These are phyloP conservation scores for Seira ritae DNA, from an alignment of 2,888 invertebrate genomes.

Conservation along the genomic window DNA sequence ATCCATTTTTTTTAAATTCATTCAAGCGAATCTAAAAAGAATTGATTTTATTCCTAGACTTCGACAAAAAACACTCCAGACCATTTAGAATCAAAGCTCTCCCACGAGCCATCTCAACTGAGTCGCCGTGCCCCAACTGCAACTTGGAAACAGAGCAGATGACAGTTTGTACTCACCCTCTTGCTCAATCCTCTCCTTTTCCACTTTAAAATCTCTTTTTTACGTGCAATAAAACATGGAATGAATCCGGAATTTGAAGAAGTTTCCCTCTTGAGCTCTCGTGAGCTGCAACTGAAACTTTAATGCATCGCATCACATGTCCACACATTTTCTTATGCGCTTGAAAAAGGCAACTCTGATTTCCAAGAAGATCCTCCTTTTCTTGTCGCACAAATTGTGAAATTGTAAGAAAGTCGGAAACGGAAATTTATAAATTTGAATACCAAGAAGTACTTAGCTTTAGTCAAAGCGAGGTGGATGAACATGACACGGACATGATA, in stretches of 20 bases:
- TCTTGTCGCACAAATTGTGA: background rate
- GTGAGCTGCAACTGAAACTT: background rate
- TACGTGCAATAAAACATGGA: background rate
- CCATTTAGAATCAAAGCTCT: too few species aligned
- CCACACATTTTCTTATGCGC: background rate
- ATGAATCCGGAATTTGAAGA: background rate
- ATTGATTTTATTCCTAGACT: too few species aligned
- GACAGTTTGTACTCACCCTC: background rate
- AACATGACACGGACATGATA: background rate
- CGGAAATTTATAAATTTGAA: slow-evolving; percentile 9
- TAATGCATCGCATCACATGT: slow-evolving; percentile 14
- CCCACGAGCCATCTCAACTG: too few species aligned
- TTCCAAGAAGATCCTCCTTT: background rate
- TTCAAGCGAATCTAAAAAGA: too few species aligned
- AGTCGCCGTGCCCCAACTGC: too few species aligned
- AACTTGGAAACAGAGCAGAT: slow-evolving; percentile 1
- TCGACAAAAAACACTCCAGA: too few species aligned
- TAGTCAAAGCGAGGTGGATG: background rate
- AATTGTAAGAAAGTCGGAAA: background rate
- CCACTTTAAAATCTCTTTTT: slow-evolving; percentile 11
- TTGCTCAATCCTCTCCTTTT: background rate
- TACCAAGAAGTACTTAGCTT: background rate
- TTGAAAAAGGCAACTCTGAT: background rate
- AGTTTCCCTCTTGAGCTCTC: background rate
- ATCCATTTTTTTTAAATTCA: too few species aligned